phyloP scores from a whole-genome alignment of 2,113 vertebrate genomes.

The Motacilla alba region DNA sequence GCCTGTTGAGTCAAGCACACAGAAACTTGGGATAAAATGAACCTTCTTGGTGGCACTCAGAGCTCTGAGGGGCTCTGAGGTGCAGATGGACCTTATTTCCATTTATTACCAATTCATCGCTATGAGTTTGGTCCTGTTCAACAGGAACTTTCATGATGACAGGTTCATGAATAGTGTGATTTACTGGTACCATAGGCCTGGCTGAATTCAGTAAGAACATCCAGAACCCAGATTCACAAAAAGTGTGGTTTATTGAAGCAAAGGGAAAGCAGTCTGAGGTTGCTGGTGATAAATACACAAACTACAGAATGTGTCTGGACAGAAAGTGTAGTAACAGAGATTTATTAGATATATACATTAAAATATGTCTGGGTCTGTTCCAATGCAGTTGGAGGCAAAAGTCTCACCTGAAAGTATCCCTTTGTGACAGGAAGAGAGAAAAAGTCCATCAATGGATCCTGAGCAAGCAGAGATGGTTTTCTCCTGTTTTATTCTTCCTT shows the following conservation, averaged over 20 bases:
- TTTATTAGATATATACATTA: not conserved
- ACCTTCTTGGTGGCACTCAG: not conserved
- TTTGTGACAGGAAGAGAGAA: not conserved
- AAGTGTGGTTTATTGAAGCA: not conserved
- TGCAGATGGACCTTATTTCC: not conserved
- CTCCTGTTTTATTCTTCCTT: not conserved
- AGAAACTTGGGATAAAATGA: not conserved
- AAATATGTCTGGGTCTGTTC: not conserved
- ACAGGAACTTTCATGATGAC: not conserved
- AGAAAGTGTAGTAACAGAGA: not conserved
- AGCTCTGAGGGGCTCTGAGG: not conserved
- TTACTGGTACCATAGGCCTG: not conserved
- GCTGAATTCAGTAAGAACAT: not conserved
- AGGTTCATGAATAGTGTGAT: not conserved
- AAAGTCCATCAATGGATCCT: accelerated
- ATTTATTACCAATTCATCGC: not conserved
- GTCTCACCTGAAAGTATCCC: not conserved
- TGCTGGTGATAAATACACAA: not conserved
- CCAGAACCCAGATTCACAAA: not conserved
- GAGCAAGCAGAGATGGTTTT: not conserved
- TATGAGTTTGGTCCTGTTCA: not conserved
- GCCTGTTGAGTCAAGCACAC: not conserved
- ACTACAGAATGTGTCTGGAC: not conserved
- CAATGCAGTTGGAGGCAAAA: not conserved
- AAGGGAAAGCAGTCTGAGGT: not conserved